Percentiles rank a stretch among this genome's conserved stretches.
Evolutionary conservation across 2,888 invertebrate species (phyloP).

Genomic region (Disparrhopalites patrizii): DNA sequence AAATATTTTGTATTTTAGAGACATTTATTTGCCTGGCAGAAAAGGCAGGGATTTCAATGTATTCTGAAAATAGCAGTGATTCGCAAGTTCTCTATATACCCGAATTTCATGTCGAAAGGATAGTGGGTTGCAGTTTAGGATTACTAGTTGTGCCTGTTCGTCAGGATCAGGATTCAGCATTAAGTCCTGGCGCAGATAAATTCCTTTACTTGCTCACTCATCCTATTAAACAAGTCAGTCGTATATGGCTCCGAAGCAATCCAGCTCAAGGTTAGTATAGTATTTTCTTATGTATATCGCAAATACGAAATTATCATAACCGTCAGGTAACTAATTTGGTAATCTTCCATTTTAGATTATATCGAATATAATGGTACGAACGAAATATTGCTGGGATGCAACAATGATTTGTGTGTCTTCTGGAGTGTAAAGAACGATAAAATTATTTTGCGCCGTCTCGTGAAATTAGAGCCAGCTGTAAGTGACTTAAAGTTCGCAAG

Average conservation of each 20-base stretch:
- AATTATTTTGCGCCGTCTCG: slow-evolving; percentile 38
- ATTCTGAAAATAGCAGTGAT: slow-evolving; percentile 42
- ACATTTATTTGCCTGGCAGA: slow-evolving; percentile 40
- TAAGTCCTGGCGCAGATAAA: slow-evolving; percentile 25
- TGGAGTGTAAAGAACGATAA: slow-evolving; percentile 44
- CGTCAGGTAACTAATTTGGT: too few species aligned
- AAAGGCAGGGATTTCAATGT: slow-evolving; percentile 45
- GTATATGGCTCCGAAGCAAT: slow-evolving; percentile 34
- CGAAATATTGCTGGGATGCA: slow-evolving; percentile 41
- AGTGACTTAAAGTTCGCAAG: slow-evolving; percentile 1
- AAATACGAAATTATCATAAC: too few species aligned
- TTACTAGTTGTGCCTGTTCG: slow-evolving; percentile 40
- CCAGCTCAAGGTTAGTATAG: slow-evolving; percentile 31
- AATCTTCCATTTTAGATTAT: slow-evolving; percentile 42
- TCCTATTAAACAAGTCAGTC: slow-evolving; percentile 47
- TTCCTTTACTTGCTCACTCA: slow-evolving; percentile 43
- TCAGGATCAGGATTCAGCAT: background rate
- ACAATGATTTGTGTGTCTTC: slow-evolving; percentile 44
- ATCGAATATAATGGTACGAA: slow-evolving; percentile 35
- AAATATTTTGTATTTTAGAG: background rate
- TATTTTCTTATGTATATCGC: slow-evolving; percentile 5
- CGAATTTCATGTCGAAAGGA: slow-evolving; percentile 44
- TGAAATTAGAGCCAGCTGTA: slow-evolving; percentile 29
- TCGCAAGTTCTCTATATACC: slow-evolving; percentile 44
- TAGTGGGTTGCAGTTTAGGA: slow-evolving; percentile 37